phyloP scores from a whole-genome alignment of 2,113 vertebrate species.

The Microtus ochrogaster region DNA sequence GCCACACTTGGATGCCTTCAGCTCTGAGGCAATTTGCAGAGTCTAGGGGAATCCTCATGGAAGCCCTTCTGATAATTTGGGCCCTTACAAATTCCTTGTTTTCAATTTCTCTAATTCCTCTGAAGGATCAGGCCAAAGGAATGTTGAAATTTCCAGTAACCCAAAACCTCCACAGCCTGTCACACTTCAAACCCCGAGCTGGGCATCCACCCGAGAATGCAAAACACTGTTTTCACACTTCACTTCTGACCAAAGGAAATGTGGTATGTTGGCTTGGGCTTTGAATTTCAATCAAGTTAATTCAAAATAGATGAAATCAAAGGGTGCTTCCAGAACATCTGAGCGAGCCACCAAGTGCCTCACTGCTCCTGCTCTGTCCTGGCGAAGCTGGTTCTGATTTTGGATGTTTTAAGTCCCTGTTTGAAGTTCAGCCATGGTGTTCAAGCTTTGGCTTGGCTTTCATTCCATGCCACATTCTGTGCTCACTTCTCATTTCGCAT shows the following conservation, averaged over 20 bases:
- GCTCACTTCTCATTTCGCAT: slow-evolving; percentile 75
- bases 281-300: slow-evolving; percentile 82
- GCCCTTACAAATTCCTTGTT: not conserved
- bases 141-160: slow-evolving; percentile 81
- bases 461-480: slow-evolving; percentile 61
- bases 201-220: slow-evolving; percentile 74
- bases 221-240: slow-evolving; percentile 83
- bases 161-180: slow-evolving; percentile 74
- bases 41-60: not conserved
- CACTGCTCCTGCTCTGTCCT: slow-evolving; percentile 49
- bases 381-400: slow-evolving; percentile 79
- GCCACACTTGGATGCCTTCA: accelerated
- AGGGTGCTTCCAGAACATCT: slow-evolving; percentile 78
- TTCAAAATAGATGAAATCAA: slow-evolving; percentile 83
- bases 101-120: slow-evolving; percentile 66
- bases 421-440: slow-evolving; percentile 81
- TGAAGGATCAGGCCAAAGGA: slow-evolving; percentile 64
- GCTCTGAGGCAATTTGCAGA: not conserved
- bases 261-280: slow-evolving; percentile 79
- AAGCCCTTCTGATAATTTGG: not conserved
- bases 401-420: slow-evolving; percentile 70
- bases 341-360: slow-evolving; percentile 69
- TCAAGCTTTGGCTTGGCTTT: slow-evolving; percentile 72
- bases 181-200: slow-evolving; percentile 78
- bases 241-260: slow-evolving; percentile 83